A percentile compares a stretch with the other conserved stretches of the same genome.
Conservation (phyloP, 1,140 invertebrate species). For the Papilio aristodemus region DNA sequence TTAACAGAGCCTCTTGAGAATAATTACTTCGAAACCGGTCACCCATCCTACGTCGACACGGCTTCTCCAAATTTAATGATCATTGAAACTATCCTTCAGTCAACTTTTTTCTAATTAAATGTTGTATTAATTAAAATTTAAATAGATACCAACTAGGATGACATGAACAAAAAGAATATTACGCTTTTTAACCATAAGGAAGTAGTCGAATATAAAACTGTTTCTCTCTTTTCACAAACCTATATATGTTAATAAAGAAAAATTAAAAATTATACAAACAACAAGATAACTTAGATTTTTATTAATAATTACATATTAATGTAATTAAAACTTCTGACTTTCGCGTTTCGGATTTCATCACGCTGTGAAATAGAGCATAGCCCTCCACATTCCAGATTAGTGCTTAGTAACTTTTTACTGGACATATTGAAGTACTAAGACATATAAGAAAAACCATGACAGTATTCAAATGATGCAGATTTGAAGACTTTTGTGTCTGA, state of each 20-base stretch:
- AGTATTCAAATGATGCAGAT: too few relatives aligned
- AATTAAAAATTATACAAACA: too few relatives aligned
- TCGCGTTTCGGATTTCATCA: constrained; percentile 10
- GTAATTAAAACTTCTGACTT: not conserved
- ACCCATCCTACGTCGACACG: not conserved
- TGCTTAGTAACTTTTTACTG: not conserved
- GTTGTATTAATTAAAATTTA: not conserved
- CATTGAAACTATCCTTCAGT: constrained; percentile 14
- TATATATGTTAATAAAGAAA: too few relatives aligned
- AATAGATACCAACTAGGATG: not conserved
- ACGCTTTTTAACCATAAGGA: not conserved
- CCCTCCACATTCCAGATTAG: not conserved
- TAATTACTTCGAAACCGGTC: constrained; percentile 19
- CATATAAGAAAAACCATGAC: not conserved
- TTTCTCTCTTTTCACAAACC: too few relatives aligned
- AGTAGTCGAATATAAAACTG: too few relatives aligned
- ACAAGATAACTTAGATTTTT: too few relatives aligned
- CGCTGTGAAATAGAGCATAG: constrained; percentile 7
- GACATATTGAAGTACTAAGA: not conserved
- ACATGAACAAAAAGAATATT: not conserved
- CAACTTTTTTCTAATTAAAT: not conserved
- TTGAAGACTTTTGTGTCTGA: too few relatives aligned
- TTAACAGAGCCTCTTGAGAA: constrained; percentile 8
- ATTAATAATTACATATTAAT: not conserved
- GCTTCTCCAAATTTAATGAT: constrained; percentile 5